Evolutionary conservation across 1,140 invertebrate species (phyloP), one percentile per base, ranked within the genome.

Genomic region (Lethocerus indicus): DNA sequence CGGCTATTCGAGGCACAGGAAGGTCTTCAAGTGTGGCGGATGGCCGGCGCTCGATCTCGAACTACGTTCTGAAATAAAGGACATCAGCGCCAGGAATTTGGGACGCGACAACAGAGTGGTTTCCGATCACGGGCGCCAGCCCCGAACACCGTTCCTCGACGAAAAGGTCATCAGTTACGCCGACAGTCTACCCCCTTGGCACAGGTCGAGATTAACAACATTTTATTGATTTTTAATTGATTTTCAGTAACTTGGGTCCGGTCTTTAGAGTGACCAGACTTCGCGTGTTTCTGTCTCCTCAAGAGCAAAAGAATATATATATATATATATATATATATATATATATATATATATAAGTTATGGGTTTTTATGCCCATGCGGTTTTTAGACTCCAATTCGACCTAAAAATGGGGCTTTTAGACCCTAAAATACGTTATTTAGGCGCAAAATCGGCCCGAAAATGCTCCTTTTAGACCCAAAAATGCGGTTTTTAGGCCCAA

Each of bases 81-180:
- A 87, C 62, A 88, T 98, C 56, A 81, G 87, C n/a, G 73, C 76
- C 24, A 72, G 93, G 61, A 98, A 98, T 72, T 71, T 97, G 23
- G 90, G 89, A 0, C 72, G 94, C 56, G 94, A 98, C 70, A 91
- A 98, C 63, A 75, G 94, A 57, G 73, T 89, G 9, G 75, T 84
- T 50, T 75, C 76, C 53, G 82, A 87, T 64, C 78, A 82, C 65
- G 81, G 83, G 0, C 71, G 80, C 54, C 81, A 84, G 59, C 72
- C 78, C 6, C 70, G 93, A 53, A 79, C 86, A 57, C 94, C 95
- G n/a, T 98, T 88, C 70, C 72, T 98, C 25, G 93, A 97, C 71
- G 93, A 98, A 67, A 68, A 81, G 53, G 67, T 97, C 40, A 78
- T 91, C 5, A 57, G 75, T 41, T 92, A 78, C 68, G 68, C 89